Percentiles rank a stretch among this genome's conserved stretches.
These are phyloP conservation scores for Aporrectodea caliginosa DNA, from an alignment of 1,140 invertebrate genomes.

Conservation along the genomic window DNA sequence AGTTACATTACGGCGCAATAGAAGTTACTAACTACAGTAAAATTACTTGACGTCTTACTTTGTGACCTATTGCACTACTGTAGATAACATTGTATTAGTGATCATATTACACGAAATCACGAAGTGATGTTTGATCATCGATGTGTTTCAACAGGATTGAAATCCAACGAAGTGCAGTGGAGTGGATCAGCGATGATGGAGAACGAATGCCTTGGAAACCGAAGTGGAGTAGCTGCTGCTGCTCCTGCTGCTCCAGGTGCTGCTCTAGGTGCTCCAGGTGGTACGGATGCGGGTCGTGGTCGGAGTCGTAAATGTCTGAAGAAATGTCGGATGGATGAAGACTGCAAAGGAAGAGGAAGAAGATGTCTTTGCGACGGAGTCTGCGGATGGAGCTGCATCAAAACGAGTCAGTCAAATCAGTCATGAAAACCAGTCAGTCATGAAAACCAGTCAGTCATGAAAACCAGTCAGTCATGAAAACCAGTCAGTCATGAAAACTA, in stretches of 20 bases:
- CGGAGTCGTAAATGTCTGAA: slow-evolving; percentile 65
- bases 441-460: slow-evolving; percentile 60
- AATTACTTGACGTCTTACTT: no score
- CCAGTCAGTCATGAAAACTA: neutral
- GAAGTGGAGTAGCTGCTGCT: neutral
- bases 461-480: slow-evolving; percentile 17
- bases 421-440: neutral
- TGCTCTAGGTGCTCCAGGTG: neutral
- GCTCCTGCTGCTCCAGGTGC: neutral
- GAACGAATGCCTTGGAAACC: no score
- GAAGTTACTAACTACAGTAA: no score
- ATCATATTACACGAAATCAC: neutral
- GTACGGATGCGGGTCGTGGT: neutral
- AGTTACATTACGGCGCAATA: no score
- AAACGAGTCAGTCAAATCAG: slow-evolving; percentile 23
- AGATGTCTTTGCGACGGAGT: slow-evolving; percentile 92
- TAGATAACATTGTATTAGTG: neutral
- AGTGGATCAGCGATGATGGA: neutral
- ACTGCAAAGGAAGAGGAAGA: slow-evolving; percentile 94
- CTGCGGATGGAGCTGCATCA: slow-evolving; percentile 96
- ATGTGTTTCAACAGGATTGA: neutral
- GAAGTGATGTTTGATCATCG: neutral
- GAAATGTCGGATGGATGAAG: slow-evolving; percentile 87
- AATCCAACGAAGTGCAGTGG: neutral
- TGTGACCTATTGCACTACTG: no score